These are phyloP conservation scores for Acromyrmex echinatior DNA, from an alignment of 1,140 invertebrate species.

Conservation along the genomic window DNA sequence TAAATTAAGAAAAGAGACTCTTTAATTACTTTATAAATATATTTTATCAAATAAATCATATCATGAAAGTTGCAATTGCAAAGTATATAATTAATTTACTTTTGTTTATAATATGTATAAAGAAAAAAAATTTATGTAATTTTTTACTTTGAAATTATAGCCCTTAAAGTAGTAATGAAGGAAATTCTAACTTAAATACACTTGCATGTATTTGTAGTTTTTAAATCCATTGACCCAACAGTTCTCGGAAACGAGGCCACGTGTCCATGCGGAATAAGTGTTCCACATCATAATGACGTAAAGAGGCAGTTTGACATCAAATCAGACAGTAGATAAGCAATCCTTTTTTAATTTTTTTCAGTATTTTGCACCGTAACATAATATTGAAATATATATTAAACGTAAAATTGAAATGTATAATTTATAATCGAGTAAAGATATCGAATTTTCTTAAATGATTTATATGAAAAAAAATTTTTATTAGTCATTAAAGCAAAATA, in stretches of 20 bases:
- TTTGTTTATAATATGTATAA: neutral
- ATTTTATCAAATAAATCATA: neutral
- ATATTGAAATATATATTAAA: neutral
- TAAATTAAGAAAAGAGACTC: neutral
- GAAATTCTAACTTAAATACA: neutral
- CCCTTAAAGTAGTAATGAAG: neutral
- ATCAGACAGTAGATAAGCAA: neutral
- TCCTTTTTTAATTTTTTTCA: neutral
- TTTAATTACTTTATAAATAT: conserved; percentile 14
- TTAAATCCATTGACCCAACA: conserved; percentile 19
- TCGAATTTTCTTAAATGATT: neutral
- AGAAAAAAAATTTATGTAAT: neutral
- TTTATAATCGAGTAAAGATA: neutral
- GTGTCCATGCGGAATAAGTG: neutral
- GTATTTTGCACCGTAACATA: neutral
- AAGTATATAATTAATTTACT: conserved; percentile 13
- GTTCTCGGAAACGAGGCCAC: conserved; percentile 1
- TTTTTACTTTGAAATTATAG: neutral
- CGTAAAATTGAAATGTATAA: neutral
- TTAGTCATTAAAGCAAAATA: neutral
- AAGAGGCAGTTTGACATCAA: neutral
- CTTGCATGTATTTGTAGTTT: neutral
- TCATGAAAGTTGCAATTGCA: neutral
- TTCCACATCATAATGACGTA: conserved; percentile 24
- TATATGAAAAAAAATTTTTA: neutral